Evolutionary conservation across 1,140 invertebrate genomes (phyloP), one percentile per base, ranked within the genome.

Genomic region (Nebria ingens): DNA sequence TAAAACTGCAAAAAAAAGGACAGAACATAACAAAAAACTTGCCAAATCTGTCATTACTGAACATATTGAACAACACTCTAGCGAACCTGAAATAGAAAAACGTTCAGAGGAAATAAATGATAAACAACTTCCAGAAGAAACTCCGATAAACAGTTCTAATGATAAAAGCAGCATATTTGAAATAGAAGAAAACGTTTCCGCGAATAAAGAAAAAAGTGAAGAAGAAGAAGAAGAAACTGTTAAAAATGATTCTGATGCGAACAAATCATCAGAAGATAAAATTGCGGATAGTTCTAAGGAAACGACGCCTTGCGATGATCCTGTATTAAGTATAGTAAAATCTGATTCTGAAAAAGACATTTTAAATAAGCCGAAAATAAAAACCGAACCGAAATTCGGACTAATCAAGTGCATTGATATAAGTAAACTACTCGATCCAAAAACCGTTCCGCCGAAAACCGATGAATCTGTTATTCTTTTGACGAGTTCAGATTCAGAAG

Each of bases 401-500:
- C 4, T 34, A 2, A 66, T 66, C 38, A 64, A 64, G 57, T 56
- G 64, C 11, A 62, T 66, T 19, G 65, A 66, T 53, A 63, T 66
- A 19, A 64, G 53, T n/a, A 66, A 66, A 59, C 50, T 66, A 1
- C 40, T 66, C 2, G 63, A 60, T 38, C 64, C 62, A 3, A 56
- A 56, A 56, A 57, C 53, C 19, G 60, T 63, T 6, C 6, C 17
- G 40, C 15, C 9, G 25, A 45, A 45, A 17, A 58, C 51, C 49
- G 58, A 64, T 53, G 64, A 63, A 40, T 53, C 22, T 49, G 61
- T 61, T 34, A 56, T 66, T 51, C 60, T 64, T 2, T 50, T 64
- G 52, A 58, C 58, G 0, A 62, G 61, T 59, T 66, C 65, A 1
- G 65, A 66, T 57, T 62, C 63, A 9, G 58, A 59, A 57, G 58